Conservation (phyloP, 2,113 vertebrate genomes). For the Sinocyclocheilus anophthalmus region DNA sequence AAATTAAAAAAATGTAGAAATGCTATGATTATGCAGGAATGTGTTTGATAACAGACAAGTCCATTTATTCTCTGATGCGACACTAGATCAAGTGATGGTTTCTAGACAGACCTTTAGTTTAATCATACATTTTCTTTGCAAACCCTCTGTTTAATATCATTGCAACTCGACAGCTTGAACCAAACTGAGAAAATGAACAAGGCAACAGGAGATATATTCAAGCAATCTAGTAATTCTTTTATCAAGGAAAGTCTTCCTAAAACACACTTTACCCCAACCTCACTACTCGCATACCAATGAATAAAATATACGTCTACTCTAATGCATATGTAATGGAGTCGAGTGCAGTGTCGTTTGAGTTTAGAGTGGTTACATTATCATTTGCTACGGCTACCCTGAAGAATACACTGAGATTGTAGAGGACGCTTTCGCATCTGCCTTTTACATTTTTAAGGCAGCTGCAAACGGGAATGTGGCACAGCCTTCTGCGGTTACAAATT, state of each 20-base stretch:
- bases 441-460: slow-evolving; percentile 12
- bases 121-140: neutral
- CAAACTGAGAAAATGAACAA: slow-evolving; percentile 12
- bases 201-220: neutral
- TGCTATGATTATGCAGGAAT: slow-evolving; percentile 10
- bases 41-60: neutral
- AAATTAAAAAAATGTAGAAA: neutral
- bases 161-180: neutral
- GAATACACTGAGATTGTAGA: slow-evolving; percentile 1
- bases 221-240: neutral
- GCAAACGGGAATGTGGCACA: neutral
- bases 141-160: neutral
- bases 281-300: neutral
- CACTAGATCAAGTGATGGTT: neutral
- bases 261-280: neutral
- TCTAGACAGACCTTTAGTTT: neutral
- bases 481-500: neutral
- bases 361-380: neutral
- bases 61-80: slow-evolving; percentile 3
- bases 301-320: neutral
- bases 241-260: neutral
- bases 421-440: neutral
- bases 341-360: slow-evolving; percentile 2
- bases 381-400: slow-evolving; percentile 22
- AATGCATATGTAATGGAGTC: neutral